Percentiles rank a stretch among this genome's conserved stretches.
phyloP scores from a whole-genome alignment of 2,113 vertebrate genomes.

The Pelvicachromis taeniatus region DNA sequence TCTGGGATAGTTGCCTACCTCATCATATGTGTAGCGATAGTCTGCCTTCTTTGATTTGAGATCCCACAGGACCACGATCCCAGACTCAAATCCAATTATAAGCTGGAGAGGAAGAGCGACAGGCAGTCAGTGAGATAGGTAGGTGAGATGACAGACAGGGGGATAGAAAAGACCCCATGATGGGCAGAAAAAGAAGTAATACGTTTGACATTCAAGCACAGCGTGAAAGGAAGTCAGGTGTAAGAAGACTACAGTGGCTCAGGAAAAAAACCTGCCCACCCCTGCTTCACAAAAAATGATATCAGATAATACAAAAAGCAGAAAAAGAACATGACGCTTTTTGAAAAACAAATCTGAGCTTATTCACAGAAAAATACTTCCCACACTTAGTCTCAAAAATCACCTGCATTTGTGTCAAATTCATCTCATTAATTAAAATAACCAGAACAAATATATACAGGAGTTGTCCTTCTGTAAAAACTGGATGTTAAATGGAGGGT shows the following conservation, averaged over 20 bases:
- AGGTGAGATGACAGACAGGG: constrained; percentile 34
- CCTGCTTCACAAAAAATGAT: not conserved
- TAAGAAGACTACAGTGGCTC: constrained; percentile 5
- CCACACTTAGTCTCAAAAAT: not conserved
- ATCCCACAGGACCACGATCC: constrained; percentile 96
- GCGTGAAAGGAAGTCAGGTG: constrained; percentile 38
- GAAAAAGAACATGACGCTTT: not conserved
- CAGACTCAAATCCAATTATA: constrained; percentile 97
- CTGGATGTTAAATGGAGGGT: not conserved
- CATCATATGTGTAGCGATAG: constrained; percentile 96
- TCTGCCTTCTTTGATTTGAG: constrained; percentile 99
- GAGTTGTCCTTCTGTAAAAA: not conserved
- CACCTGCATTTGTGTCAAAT: not conserved
- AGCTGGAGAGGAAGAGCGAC: constrained; percentile 80
- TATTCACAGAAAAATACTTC: constrained; percentile 5
- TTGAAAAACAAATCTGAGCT: not conserved
- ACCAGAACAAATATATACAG: not conserved
- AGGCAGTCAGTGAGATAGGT: constrained; percentile 41
- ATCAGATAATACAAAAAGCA: not conserved
- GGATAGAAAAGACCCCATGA: constrained; percentile 38
- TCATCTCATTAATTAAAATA: not conserved
- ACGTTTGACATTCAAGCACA: constrained; percentile 55
- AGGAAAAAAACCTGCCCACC: constrained; percentile 1
- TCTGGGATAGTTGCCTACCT: constrained; percentile 77
- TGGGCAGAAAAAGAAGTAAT: constrained; percentile 25